A percentile compares a stretch with the other conserved stretches of the same genome.
Evolutionary conservation across 2,113 vertebrate species (phyloP).

Genomic region (Delphinus delphis): DNA sequence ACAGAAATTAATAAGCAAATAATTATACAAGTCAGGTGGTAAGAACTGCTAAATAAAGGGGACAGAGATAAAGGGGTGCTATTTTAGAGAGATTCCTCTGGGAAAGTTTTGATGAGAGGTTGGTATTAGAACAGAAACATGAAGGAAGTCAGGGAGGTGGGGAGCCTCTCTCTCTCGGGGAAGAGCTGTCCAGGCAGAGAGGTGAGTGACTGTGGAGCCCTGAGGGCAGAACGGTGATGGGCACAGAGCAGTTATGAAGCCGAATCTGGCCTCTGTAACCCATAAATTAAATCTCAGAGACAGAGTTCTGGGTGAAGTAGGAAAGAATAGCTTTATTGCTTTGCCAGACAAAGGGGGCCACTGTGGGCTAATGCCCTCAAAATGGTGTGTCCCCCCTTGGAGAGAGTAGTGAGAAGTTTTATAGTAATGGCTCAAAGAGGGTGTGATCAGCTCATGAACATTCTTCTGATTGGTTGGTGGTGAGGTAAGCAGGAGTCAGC

Average conservation of each 20-base stretch:
- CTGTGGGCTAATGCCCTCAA: background rate
- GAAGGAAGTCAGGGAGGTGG: background rate
- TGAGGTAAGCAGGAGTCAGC: background rate
- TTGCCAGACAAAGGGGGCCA: background rate
- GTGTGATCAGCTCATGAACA: background rate
- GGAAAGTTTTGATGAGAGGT: background rate
- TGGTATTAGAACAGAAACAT: background rate
- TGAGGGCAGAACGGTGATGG: background rate
- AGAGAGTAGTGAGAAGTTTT: background rate
- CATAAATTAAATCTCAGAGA: background rate
- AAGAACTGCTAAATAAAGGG: background rate
- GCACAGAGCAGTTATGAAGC: background rate
- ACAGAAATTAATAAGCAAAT: background rate
- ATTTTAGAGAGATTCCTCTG: background rate
- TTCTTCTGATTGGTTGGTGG: background rate
- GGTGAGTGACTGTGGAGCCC: accelerated
- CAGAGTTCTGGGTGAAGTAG: background rate
- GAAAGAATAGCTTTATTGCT: background rate
- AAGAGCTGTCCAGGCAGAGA: background rate
- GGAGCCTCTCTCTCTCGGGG: background rate
- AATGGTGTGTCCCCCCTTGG: background rate
- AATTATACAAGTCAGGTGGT: background rate
- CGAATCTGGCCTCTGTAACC: background rate
- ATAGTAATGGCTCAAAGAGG: background rate
- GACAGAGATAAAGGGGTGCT: background rate